Evolutionary conservation across 1,140 invertebrate species (phyloP).

Genomic region (Philotrypesis tridentata): DNA sequence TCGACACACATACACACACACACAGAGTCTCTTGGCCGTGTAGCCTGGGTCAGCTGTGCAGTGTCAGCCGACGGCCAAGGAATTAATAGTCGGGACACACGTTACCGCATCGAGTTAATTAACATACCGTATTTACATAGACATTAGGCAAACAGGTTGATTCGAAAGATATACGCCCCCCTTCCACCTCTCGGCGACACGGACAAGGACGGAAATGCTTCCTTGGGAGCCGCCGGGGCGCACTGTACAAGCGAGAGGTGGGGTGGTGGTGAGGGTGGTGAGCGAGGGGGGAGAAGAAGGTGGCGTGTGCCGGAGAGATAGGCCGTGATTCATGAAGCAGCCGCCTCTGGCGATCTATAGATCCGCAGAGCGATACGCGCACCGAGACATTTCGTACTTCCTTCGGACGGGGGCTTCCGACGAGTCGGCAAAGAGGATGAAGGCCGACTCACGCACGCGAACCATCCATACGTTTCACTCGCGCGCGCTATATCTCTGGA

Average conservation of each 20-base stretch:
- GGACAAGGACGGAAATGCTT: constrained; percentile 28
- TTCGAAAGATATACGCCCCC: constrained; percentile 57
- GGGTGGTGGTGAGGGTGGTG: neutral
- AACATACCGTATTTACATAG: constrained; percentile 65
- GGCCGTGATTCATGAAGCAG: constrained; percentile 36
- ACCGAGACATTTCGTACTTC: constrained; percentile 31
- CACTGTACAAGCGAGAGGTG: too few relatives aligned
- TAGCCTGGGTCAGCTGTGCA: neutral
- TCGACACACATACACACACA: neutral
- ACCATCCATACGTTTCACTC: constrained; percentile 42
- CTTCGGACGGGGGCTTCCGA: constrained; percentile 6
- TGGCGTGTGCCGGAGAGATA: constrained; percentile 15
- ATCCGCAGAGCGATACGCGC: constrained; percentile 30
- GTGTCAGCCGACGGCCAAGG: constrained; percentile 12
- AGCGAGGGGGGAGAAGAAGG: neutral
- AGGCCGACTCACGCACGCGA: constrained; percentile 31
- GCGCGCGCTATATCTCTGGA: neutral
- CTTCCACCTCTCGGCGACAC: neutral
- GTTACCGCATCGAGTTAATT: constrained; percentile 59
- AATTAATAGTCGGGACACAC: constrained; percentile 61
- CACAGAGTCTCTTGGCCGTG: neutral
- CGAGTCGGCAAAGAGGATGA: neutral
- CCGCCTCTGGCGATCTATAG: constrained; percentile 28
- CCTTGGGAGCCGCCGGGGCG: neutral
- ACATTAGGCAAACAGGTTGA: constrained; percentile 64